Percentiles rank a stretch among this genome's conserved stretches.
phyloP scores from a whole-genome alignment of 2,797 vertebrate species.

The Ceryle rudis region DNA sequence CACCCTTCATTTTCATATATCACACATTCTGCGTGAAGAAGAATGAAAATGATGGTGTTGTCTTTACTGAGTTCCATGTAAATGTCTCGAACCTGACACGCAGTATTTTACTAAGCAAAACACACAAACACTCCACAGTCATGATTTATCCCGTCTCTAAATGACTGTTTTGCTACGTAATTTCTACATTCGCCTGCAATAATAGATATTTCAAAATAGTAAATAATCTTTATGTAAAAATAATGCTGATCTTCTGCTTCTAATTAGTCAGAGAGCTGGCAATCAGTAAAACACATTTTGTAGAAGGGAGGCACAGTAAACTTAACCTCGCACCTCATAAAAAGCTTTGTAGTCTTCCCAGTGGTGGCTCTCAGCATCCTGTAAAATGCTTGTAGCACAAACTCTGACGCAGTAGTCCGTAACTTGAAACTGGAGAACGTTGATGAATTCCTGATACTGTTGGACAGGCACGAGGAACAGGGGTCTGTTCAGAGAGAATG shows the following conservation, averaged over 20 bases:
- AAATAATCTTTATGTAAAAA: constrained; percentile 53
- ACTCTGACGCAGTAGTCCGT: constrained; percentile 89
- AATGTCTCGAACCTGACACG: neutral
- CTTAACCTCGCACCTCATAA: constrained; percentile 90
- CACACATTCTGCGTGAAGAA: neutral
- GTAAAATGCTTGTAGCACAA: constrained; percentile 91
- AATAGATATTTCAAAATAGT: constrained; percentile 63
- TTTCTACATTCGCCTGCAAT: neutral
- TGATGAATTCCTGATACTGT: constrained; percentile 87
- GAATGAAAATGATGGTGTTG: neutral
- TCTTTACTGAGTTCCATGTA: neutral
- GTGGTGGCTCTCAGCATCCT: constrained; percentile 93
- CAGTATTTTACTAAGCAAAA: neutral
- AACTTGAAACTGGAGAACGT: constrained; percentile 86
- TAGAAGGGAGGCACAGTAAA: constrained; percentile 73
- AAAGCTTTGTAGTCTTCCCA: constrained; percentile 94
- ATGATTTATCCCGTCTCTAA: constrained; percentile 14
- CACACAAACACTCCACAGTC: constrained; percentile 47
- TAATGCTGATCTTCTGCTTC: constrained; percentile 76
- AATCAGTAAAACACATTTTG: constrained; percentile 71
- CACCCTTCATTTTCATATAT: neutral
- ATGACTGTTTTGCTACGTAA: neutral
- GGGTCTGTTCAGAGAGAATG: constrained; percentile 82
- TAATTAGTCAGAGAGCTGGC: constrained; percentile 74
- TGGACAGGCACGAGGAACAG: constrained; percentile 88